Conservation (phyloP, 2,113 vertebrate genomes). For the Coreoperca whiteheadi region DNA sequence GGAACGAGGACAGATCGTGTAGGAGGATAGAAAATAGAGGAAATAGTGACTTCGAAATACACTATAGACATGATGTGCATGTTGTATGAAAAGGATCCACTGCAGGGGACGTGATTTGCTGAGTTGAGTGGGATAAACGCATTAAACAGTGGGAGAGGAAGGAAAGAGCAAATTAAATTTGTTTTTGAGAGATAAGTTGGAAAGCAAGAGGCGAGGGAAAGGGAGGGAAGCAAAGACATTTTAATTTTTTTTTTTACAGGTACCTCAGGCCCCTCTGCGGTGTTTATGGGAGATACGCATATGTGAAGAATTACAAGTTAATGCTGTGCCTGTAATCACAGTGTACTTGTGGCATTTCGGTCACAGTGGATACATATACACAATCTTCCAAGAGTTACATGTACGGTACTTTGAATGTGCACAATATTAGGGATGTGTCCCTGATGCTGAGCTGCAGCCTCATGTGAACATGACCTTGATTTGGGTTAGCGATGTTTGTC, state of each 20-base stretch:
- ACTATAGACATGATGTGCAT: slow-evolving; percentile 29
- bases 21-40: not conserved
- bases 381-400: not conserved
- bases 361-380: not conserved
- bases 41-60: slow-evolving; percentile 19
- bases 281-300: slow-evolving; percentile 2
- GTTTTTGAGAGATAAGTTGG: slow-evolving; percentile 40
- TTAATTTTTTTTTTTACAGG: not conserved
- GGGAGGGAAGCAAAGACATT: not conserved
- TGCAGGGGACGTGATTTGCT: slow-evolving; percentile 44
- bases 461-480: not conserved
- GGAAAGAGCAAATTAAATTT: slow-evolving; percentile 35
- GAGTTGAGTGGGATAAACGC: slow-evolving; percentile 31
- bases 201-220: not conserved
- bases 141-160: slow-evolving; percentile 45
- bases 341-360: not conserved
- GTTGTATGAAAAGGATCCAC: slow-evolving; percentile 15
- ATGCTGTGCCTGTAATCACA: not conserved
- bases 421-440: not conserved
- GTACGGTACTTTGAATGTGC: not conserved
- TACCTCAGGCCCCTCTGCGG: not conserved
- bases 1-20: not conserved
- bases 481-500: not conserved
- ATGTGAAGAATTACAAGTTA: not conserved
- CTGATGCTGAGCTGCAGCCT: not conserved